Evolutionary conservation across 2,888 invertebrate species (phyloP).

Genomic region (Cremastinae sp.): DNA sequence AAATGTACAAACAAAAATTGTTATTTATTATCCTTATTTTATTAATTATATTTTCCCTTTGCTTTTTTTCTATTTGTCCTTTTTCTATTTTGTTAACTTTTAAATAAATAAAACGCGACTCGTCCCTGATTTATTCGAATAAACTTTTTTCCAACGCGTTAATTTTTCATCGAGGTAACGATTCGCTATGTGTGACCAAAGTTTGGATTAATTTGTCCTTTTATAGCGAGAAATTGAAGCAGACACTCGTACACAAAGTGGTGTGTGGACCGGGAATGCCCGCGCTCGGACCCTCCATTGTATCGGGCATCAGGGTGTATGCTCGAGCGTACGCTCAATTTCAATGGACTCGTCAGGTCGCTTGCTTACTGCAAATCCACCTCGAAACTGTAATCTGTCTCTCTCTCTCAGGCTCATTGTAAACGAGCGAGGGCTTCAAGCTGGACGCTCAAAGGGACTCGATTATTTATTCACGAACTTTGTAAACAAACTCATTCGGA

Average conservation of each 20-base stretch:
- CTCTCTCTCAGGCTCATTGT: conserved; percentile 74
- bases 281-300: conserved; percentile 64
- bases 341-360: conserved; percentile 70
- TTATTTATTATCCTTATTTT: too few species aligned
- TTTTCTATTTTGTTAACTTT: too few species aligned
- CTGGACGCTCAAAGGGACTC: conserved; percentile 23
- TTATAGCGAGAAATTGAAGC: conserved; percentile 74
- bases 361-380: conserved; percentile 60
- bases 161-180: background rate
- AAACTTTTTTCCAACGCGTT: conserved; percentile 33
- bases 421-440: conserved; percentile 74
- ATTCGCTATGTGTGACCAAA: conserved; percentile 19
- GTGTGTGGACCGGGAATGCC: conserved; percentile 35
- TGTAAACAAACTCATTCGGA: conserved; percentile 9
- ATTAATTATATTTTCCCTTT: too few species aligned
- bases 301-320: conserved; percentile 59
- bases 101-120: too few species aligned
- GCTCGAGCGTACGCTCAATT: conserved; percentile 62
- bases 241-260: conserved; percentile 69
- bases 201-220: conserved; percentile 67
- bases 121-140: too few species aligned
- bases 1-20: too few species aligned
- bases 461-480: conserved; percentile 55
- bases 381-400: conserved; percentile 2
- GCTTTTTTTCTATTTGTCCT: too few species aligned